Evolutionary conservation across 2,113 vertebrate genomes (phyloP).

Genomic region (Spermophilus dauricus): DNA sequence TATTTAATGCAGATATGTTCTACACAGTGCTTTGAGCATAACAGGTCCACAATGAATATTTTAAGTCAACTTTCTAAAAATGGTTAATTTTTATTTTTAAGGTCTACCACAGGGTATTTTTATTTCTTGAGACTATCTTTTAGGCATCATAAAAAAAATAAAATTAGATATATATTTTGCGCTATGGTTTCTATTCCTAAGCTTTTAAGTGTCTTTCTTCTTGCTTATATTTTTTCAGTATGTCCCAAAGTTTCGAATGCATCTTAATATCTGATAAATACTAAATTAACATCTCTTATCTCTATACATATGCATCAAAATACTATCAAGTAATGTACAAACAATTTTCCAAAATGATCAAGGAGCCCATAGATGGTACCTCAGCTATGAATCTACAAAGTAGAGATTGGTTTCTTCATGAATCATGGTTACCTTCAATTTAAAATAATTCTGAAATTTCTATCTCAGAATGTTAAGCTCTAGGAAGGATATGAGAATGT

Average conservation of each 20-base stretch:
- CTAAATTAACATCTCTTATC: background rate
- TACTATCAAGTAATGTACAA: background rate
- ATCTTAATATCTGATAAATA: background rate
- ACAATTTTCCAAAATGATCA: conserved; percentile 13
- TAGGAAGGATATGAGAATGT: background rate
- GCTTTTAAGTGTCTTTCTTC: background rate
- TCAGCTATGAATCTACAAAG: background rate
- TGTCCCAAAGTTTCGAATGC: background rate
- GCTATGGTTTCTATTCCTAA: background rate
- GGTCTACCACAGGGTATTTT: background rate
- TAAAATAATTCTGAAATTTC: conserved; percentile 48
- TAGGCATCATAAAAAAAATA: background rate
- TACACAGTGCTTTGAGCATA: background rate
- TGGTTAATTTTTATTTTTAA: conserved; percentile 35
- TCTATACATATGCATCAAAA: background rate
- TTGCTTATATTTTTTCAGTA: background rate
- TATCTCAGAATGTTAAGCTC: conserved; percentile 19
- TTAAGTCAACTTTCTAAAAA: conserved; percentile 26
- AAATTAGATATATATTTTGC: background rate
- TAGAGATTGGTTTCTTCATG: background rate
- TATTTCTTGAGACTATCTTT: conserved; percentile 14
- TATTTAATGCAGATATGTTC: background rate
- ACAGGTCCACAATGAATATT: background rate
- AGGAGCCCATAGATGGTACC: background rate
- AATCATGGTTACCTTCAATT: background rate